Evolutionary conservation across 2,888 invertebrate species (phyloP).

Genomic region (Erebia epiphron): DNA sequence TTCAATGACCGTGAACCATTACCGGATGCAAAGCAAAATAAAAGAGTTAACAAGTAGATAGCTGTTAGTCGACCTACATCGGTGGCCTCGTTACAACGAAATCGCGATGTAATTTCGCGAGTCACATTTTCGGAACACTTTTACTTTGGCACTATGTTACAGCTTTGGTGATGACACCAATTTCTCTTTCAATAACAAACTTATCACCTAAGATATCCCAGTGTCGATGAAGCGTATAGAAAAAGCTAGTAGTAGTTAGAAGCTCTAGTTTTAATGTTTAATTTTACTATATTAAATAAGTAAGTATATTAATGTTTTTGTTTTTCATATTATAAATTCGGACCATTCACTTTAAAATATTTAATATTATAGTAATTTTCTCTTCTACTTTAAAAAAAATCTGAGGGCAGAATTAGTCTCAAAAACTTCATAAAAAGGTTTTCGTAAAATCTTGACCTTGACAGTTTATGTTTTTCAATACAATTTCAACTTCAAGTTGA

Average conservation of each 20-base stretch:
- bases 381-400: too few species aligned
- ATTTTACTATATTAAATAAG: neutral
- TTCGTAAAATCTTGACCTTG: neutral
- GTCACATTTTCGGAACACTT: slow-evolving; percentile 80
- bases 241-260: too few species aligned
- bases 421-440: neutral
- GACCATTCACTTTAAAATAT: neutral
- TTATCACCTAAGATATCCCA: slow-evolving; percentile 46
- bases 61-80: slow-evolving; percentile 80
- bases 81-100: slow-evolving; percentile 77
- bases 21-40: slow-evolving; percentile 62
- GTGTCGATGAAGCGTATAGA: neutral
- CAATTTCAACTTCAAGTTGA: neutral
- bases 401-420: neutral
- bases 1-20: slow-evolving; percentile 63
- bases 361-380: too few species aligned
- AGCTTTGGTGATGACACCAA: slow-evolving; percentile 75
- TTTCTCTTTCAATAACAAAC: slow-evolving; percentile 74
- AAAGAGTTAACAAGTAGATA: slow-evolving; percentile 68
- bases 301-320: too few species aligned
- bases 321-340: too few species aligned
- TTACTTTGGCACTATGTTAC: slow-evolving; percentile 73
- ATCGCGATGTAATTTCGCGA: slow-evolving; percentile 82
- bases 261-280: neutral
- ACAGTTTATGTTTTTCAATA: neutral